Evolutionary conservation across 2,888 invertebrate genomes (phyloP), one percentile per base, ranked within the genome.

Genomic region (Atethmia centrago): DNA sequence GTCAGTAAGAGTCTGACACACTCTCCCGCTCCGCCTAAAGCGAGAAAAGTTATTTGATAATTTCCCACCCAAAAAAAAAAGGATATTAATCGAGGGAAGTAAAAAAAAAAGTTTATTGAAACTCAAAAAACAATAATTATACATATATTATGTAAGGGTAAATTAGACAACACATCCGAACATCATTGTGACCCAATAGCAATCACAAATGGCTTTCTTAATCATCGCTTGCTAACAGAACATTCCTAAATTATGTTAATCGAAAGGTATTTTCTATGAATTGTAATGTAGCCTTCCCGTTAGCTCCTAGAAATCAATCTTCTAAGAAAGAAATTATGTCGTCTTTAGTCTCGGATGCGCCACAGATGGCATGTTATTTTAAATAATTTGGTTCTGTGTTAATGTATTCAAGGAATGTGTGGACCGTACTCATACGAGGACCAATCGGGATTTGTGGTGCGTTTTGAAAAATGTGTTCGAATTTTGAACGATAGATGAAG

Each of bases 351-450:
- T 61, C 61, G 67, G 67, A 65, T 74, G 70, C 51, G 56, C 45
- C 19, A 53, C 71, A 71, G 68, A 73, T 71, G 55, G 59, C 12
- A 55, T 25, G 71, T 67, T 71, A 58, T 64, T 80, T 77, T 77
- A 59, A 82, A 85, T 81, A 61, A 85, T 79, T 83, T 71, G 58
- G 59, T 59, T 58, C 51, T 47, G 63, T 74, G 75, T 82, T 80
- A 85, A 84, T 85, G 56, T 82, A 85, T 85, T 83, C 83, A 73
- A 73, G 80, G 80, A 85, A 85, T 83, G 77, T 68, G 55, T 31
- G 47, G 71, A 42, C 51, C 58, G 42, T 42, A 55, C 51, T 31
- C 36, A 31, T 14, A 67, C 31, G 31, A 63, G 21, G 14, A 7
- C 31, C 14, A 49, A 36, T 65, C 7, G 16, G 3, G 31, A 58